These are phyloP conservation scores for Syrmaticus mikado DNA, from an alignment of 2,113 vertebrate species.

Conservation along the genomic window DNA sequence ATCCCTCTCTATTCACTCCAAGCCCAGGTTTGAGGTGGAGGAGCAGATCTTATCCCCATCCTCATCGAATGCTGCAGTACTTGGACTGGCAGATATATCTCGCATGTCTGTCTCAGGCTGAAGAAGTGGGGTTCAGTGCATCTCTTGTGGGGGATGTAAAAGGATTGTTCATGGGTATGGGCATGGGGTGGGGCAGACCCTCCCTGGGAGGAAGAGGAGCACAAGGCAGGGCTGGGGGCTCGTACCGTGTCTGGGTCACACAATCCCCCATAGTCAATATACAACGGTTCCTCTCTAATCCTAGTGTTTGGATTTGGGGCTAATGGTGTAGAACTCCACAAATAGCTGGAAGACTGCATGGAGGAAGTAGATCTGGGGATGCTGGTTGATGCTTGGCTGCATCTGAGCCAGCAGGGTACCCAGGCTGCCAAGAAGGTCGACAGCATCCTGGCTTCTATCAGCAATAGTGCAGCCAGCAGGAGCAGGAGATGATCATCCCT, in stretches of 20 bases:
- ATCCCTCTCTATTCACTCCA: not conserved
- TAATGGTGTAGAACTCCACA: not conserved
- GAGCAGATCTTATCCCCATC: not conserved
- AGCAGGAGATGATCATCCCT: too few relatives aligned
- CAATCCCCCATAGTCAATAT: accelerated
- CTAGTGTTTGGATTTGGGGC: too few relatives aligned
- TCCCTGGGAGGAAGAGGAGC: not conserved
- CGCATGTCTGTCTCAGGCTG: not conserved
- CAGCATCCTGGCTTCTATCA: too few relatives aligned
- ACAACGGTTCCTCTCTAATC: too few relatives aligned
- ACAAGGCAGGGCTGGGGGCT: not conserved
- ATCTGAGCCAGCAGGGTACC: too few relatives aligned
- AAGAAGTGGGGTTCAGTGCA: not conserved
- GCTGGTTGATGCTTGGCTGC: too few relatives aligned
- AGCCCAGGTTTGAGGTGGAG: not conserved
- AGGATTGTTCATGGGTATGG: accelerated
- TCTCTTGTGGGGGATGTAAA: not conserved
- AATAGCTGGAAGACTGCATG: too few relatives aligned
- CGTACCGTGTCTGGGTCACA: not conserved
- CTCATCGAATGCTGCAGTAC: not conserved
- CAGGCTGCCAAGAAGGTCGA: too few relatives aligned
- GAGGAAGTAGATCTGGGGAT: too few relatives aligned
- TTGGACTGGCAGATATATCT: not conserved
- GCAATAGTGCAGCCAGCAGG: too few relatives aligned
- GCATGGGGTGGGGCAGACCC: not conserved